Evolutionary conservation across 2,797 vertebrate species (phyloP), one percentile per base, ranked within the genome.

Genomic region (Acanthurus lineatus): DNA sequence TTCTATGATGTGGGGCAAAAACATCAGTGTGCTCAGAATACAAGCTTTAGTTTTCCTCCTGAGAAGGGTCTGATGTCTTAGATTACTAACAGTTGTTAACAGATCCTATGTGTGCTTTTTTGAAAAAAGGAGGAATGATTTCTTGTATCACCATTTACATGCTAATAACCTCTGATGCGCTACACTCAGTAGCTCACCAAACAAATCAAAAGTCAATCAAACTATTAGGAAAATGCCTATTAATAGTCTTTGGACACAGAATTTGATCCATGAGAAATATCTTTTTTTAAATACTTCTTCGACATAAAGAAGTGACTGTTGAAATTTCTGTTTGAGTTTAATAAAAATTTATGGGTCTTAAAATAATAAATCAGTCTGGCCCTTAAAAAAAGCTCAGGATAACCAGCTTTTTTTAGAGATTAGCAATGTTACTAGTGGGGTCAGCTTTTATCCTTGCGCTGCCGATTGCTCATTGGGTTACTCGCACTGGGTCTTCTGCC

Each of bases 391-490:
- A 68, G 49, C 60, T 62, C 56, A 49, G 44, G 77, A 75, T 83
- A 84, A 84, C 75, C 70, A 74, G 28, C 49, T 87, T 87, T 82
- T 77, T 90, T 82, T 84, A 70, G 76, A 81, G 76, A 87, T 88
- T 81, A 89, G 85, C 67, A 53, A 86, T 73, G 70, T 71, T 86
- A 91, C 77, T 72, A 61, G 59, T 8, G 47, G 78, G 64, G 72
- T 90, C 86, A 86, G 63, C 77, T 87, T 87, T 83, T 85, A 82
- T 89, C 72, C 73, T 57, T 72, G 64, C 67, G 62, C 75, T 66
- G 82, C 65, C 57, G 60, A 85, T 85, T 78, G 67, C 93, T 92
- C 84, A 91, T 92, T 86, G 76, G 81, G 93, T 94, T 95, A 86
- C 93, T 93, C 57, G 9, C 88, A 73, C 88, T 59, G 86, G 82